phyloP scores from a whole-genome alignment of 1,140 invertebrate genomes.

The Muscidifurax raptorellus region DNA sequence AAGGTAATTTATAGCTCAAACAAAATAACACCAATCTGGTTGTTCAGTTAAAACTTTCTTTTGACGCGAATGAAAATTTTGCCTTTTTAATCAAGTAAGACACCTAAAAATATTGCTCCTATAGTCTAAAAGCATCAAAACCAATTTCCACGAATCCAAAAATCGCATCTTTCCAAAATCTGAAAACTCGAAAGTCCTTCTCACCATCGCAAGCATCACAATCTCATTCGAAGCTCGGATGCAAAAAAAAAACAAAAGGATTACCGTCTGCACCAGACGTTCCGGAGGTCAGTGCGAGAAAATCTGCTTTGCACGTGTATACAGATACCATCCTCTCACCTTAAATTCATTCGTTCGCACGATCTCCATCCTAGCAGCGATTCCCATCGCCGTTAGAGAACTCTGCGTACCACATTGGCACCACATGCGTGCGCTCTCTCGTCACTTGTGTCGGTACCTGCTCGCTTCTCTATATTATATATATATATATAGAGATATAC shows the following conservation, averaged over 20 bases:
- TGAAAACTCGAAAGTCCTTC: not conserved
- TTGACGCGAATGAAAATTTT: no score
- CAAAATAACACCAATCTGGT: no score
- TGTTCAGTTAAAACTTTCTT: no score
- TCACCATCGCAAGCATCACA: no score
- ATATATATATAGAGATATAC: not conserved
- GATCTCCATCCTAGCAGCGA: not conserved
- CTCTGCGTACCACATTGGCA: constrained; percentile 18
- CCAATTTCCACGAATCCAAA: no score
- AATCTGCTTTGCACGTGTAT: constrained; percentile 20
- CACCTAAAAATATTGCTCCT: no score
- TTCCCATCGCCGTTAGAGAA: not conserved
- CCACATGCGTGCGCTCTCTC: constrained; percentile 1
- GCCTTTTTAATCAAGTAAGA: no score
- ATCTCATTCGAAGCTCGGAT: not conserved
- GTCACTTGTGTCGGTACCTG: not conserved
- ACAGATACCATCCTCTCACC: not conserved
- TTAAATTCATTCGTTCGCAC: not conserved
- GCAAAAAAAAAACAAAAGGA: not conserved
- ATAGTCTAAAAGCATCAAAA: no score
- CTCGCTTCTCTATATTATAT: not conserved
- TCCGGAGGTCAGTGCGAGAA: not conserved
- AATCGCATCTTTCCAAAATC: no score
- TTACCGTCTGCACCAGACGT: not conserved
- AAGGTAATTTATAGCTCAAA: no score